These are phyloP conservation scores for Gobionotothen gibberifrons DNA, from an alignment of 2,797 vertebrate genomes.

Conservation along the genomic window DNA sequence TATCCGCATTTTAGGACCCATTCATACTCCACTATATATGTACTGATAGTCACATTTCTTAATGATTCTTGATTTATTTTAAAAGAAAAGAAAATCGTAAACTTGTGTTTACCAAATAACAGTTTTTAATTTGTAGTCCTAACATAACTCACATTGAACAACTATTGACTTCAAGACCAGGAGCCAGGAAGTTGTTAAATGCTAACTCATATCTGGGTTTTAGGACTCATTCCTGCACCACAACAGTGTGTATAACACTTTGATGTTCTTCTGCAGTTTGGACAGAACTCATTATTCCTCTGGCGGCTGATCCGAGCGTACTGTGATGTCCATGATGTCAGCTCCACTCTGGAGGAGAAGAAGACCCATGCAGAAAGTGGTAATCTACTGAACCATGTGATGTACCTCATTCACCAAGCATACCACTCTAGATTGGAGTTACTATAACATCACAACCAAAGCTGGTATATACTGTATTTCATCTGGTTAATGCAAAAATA, in stretches of 20 bases:
- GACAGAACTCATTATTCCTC: slow-evolving; percentile 86
- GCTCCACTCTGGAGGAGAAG: slow-evolving; percentile 87
- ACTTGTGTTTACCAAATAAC: too few relatives aligned
- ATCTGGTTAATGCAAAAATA: slow-evolving; percentile 9
- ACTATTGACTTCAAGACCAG: too few relatives aligned
- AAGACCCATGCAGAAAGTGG: slow-evolving; percentile 88
- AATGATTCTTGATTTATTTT: too few relatives aligned
- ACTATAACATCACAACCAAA: slow-evolving; percentile 8
- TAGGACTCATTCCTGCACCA: too few relatives aligned
- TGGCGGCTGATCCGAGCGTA: slow-evolving; percentile 93
- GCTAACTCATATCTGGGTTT: too few relatives aligned
- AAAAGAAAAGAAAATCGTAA: too few relatives aligned
- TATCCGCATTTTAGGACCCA: too few relatives aligned
- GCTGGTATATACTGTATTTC: not conserved
- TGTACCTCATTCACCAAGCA: not conserved
- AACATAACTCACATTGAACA: too few relatives aligned
- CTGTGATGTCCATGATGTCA: slow-evolving; percentile 90
- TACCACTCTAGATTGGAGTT: not conserved
- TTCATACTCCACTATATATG: too few relatives aligned
- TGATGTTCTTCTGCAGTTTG: slow-evolving; percentile 81
- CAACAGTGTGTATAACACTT: not conserved
- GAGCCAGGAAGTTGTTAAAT: too few relatives aligned
- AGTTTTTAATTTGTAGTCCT: too few relatives aligned
- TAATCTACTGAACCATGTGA: slow-evolving; percentile 70
- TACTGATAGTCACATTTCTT: too few relatives aligned